Evolutionary conservation across 2,888 invertebrate species (phyloP).

Genomic region (Brachypalpus laphriformis): DNA sequence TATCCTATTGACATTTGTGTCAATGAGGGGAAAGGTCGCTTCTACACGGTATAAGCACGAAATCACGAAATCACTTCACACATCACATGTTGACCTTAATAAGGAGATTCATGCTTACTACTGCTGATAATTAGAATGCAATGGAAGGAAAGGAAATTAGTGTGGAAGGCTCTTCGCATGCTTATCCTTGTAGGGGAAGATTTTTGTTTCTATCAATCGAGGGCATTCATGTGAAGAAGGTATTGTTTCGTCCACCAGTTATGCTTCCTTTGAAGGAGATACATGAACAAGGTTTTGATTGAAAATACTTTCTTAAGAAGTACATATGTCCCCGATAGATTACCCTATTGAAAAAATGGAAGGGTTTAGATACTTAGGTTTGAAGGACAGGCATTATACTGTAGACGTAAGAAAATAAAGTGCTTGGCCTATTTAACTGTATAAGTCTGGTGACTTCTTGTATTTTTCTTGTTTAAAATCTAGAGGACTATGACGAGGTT

Average conservation of each 20-base stretch:
- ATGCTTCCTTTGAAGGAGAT: not conserved
- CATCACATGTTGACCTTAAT: constrained; percentile 45
- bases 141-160: constrained; percentile 1
- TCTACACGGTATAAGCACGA: constrained; percentile 39
- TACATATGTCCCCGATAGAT: too few species aligned
- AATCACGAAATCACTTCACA: constrained; percentile 55
- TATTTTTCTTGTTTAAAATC: too few species aligned
- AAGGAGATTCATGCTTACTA: constrained; percentile 18
- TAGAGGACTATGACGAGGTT: too few species aligned
- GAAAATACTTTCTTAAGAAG: not conserved
- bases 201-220: not conserved
- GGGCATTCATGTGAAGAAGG: not conserved
- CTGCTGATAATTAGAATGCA: constrained; percentile 46
- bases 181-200: constrained; percentile 41
- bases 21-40: constrained; percentile 60
- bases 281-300: too few species aligned
- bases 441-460: too few species aligned
- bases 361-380: too few species aligned
- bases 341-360: too few species aligned
- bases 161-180: constrained; percentile 7
- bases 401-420: too few species aligned
- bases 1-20: constrained; percentile 62
- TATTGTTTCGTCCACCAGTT: not conserved
- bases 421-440: too few species aligned
- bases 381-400: too few species aligned